phyloP scores from a whole-genome alignment of 2,888 invertebrate species.

The Sabatieria punctata region DNA sequence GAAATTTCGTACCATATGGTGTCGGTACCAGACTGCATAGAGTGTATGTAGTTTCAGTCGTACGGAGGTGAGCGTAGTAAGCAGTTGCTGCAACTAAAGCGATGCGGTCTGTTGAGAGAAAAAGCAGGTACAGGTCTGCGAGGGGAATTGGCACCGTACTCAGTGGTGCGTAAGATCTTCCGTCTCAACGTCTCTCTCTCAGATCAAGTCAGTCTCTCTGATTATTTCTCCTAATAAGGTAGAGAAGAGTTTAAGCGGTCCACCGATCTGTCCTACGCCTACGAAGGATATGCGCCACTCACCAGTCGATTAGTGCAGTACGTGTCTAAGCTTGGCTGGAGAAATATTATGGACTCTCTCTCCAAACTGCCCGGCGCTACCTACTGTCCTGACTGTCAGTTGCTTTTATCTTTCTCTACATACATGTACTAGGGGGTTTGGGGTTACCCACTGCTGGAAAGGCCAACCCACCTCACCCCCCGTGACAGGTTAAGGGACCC shows the following conservation, averaged over 20 bases:
- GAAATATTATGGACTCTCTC: constrained; percentile 61
- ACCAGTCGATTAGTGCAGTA: constrained; percentile 55
- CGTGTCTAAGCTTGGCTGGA: constrained; percentile 39
- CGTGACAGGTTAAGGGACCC: too few relatives aligned
- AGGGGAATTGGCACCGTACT: too few relatives aligned
- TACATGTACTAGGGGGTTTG: too few relatives aligned
- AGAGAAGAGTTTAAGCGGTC: constrained; percentile 40
- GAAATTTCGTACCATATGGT: too few relatives aligned
- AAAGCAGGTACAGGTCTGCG: too few relatives aligned
- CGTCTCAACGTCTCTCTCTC: too few relatives aligned
- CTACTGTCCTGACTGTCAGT: neutral
- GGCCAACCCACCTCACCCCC: too few relatives aligned
- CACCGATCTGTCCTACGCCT: constrained; percentile 73
- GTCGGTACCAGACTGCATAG: neutral
- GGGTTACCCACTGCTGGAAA: too few relatives aligned
- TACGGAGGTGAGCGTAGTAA: constrained; percentile 22
- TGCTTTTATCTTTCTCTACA: neutral
- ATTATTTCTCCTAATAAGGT: too few relatives aligned
- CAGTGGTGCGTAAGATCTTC: too few relatives aligned
- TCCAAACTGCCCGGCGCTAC: constrained; percentile 55
- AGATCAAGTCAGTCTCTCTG: too few relatives aligned
- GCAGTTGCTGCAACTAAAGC: constrained; percentile 22
- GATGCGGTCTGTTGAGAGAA: constrained; percentile 19
- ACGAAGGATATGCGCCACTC: constrained; percentile 77
- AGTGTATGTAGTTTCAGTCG: constrained; percentile 13